Base-by-base conservation (phyloP, 2,888 invertebrate species). In the Leptarthrus brevirostris region DNA sequence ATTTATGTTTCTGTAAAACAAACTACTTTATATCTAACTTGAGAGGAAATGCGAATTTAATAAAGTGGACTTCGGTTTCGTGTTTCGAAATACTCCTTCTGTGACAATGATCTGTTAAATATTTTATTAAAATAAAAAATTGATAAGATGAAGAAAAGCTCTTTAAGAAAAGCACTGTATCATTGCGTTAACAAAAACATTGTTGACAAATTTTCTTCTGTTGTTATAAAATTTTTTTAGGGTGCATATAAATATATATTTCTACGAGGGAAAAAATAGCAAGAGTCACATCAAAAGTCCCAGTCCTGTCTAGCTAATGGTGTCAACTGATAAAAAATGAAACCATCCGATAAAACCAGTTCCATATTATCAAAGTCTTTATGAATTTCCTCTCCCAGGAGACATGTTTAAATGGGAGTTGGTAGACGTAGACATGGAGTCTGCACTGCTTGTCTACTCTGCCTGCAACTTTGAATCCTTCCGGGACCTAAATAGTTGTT, bases 251-350 rank as follows among this genome's bases (percentile, higher is more conserved):
- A 20, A 16, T 30, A 20, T 2, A 12, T n/a, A 22, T 14, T 14
- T 14, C 61, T 40, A 20, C 22, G 40, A 16, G 20, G 16, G 36
- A 8, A 10, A 14, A 30, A 58, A 36, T 30, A 36, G 18, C 16
- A 61, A 22, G 40, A 40, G 24, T 30, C 26, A 56, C n/a, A 20
- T 16, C 34, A 22, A 18, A 20, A 61, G 34, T 22, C 61, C 22
- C 61, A 36, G 49, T 26, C 47, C 66, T 66, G 66, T 66, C 66
- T 12, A 26, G 66, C 66, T 66, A 66, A 66, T 66, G 66, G 66
- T 66, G 66, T 66, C 66, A 66, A 66, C 66, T 66, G 66, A 66
- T 66, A 66, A 66, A 66, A 66, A 66, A 66, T 66, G 66, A 49
- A 66, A 66, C 66, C 66, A 47, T 49, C 66, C 66, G 66, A 66